A percentile compares a stretch with the other conserved stretches of the same genome.
These are phyloP conservation scores for Odontomachus brunneus DNA, from an alignment of 1,140 invertebrate genomes.

Conservation along the genomic window DNA sequence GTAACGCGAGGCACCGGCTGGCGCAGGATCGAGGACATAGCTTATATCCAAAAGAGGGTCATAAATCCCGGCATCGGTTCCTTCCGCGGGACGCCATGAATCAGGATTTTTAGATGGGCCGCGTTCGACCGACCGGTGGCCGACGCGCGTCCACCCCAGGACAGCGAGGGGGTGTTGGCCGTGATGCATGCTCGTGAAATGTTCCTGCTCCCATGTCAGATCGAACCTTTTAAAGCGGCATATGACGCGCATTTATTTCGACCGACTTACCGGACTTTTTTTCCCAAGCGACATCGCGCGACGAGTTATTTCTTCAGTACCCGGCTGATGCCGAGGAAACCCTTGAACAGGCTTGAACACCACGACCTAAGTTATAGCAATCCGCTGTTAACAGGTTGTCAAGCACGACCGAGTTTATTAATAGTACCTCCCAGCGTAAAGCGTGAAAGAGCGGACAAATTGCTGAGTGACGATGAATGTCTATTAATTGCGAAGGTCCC, in stretches of 20 bases:
- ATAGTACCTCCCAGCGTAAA: slow-evolving; percentile 11
- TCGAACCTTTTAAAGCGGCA: slow-evolving; percentile 29
- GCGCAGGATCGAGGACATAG: slow-evolving; percentile 69
- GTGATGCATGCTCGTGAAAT: slow-evolving; percentile 33
- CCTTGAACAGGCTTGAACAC: slow-evolving; percentile 8
- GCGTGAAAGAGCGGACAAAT: slow-evolving; percentile 1
- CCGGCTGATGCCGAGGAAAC: not conserved
- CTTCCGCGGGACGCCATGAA: slow-evolving; percentile 70
- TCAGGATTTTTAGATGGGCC: slow-evolving; percentile 78
- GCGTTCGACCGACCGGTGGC: slow-evolving; percentile 54
- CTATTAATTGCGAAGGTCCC: slow-evolving; percentile 11
- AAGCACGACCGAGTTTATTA: slow-evolving; percentile 37
- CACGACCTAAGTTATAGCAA: slow-evolving; percentile 29
- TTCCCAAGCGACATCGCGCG: not conserved
- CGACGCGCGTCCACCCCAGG: slow-evolving; percentile 5
- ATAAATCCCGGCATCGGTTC: slow-evolving; percentile 78
- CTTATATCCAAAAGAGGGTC: slow-evolving; percentile 69
- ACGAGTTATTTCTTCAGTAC: slow-evolving; percentile 19
- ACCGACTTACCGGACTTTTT: not conserved
- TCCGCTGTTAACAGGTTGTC: slow-evolving; percentile 51
- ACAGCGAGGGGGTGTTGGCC: slow-evolving; percentile 18
- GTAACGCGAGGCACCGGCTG: not conserved
- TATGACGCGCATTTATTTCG: slow-evolving; percentile 33
- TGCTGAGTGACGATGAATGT: slow-evolving; percentile 18
- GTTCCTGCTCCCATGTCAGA: not conserved